phyloP scores from a whole-genome alignment of 2,113 vertebrate species.

The Genyomyrus donnyi region DNA sequence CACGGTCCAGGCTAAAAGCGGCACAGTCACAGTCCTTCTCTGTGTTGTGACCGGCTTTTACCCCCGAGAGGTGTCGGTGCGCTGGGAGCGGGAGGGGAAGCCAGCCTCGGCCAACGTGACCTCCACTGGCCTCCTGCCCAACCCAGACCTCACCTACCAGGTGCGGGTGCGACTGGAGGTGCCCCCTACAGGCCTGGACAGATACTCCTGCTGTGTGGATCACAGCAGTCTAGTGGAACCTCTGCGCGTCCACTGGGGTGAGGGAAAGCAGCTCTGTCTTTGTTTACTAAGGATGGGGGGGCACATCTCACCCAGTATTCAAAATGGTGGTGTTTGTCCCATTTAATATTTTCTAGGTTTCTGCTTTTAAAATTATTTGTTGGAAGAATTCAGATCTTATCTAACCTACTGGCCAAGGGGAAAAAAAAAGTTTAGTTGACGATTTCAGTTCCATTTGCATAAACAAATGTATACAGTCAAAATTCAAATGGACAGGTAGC shows the following conservation, averaged over 20 bases:
- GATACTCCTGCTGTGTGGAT: slow-evolving; percentile 18
- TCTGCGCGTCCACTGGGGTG: slow-evolving; percentile 9
- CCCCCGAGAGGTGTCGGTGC: slow-evolving; percentile 30
- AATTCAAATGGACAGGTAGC: background rate
- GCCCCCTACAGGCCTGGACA: background rate
- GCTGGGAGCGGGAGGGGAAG: background rate
- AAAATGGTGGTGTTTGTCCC: background rate
- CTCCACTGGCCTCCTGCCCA: background rate
- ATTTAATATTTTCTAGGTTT: background rate
- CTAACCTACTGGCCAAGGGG: background rate
- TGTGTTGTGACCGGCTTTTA: slow-evolving; percentile 41
- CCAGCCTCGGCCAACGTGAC: background rate
- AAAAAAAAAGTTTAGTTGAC: background rate
- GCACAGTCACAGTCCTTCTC: slow-evolving; percentile 21
- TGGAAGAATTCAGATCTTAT: background rate
- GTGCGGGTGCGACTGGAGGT: background rate
- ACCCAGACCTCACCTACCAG: background rate
- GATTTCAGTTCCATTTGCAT: background rate
- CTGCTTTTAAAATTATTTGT: background rate
- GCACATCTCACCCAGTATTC: background rate
- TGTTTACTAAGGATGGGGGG: background rate
- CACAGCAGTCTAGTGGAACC: slow-evolving; percentile 18
- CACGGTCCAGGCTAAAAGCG: background rate
- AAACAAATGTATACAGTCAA: background rate
- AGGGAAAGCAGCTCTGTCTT: background rate